Conservation (phyloP, 1,140 invertebrate genomes). For the Brachionus rotundiformis region DNA sequence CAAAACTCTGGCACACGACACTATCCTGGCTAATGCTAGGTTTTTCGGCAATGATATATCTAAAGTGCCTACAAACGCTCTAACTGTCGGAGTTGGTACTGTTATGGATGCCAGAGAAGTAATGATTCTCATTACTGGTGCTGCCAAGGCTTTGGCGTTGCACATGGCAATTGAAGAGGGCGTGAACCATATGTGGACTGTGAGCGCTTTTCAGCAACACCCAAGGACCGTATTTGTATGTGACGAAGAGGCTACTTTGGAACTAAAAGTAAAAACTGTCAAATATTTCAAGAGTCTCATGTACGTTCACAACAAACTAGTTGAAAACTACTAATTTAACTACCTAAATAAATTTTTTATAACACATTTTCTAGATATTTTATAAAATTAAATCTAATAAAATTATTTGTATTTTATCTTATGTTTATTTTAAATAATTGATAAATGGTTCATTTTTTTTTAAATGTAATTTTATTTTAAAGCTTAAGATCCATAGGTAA, state of each 20-base stretch:
- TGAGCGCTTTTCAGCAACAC: conserved; percentile 88
- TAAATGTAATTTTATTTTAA: neutral
- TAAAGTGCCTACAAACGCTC: conserved; percentile 68
- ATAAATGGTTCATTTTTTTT: neutral
- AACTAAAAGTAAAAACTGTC: conserved; percentile 94
- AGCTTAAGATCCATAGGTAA: neutral
- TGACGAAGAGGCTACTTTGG: conserved; percentile 95
- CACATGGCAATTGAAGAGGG: conserved; percentile 96
- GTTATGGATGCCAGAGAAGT: conserved; percentile 98
- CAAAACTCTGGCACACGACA: conserved; percentile 93
- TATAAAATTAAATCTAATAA: no score
- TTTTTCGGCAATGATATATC: conserved; percentile 92
- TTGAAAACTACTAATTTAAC: conserved; percentile 57
- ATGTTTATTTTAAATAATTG: neutral
- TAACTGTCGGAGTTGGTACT: conserved; percentile 96
- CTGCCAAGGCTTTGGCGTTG: conserved; percentile 91
- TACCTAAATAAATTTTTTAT: no score
- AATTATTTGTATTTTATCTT: no score
- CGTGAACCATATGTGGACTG: conserved; percentile 99
- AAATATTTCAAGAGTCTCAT: conserved; percentile 93
- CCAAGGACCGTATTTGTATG: conserved; percentile 86
- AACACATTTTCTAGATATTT: no score
- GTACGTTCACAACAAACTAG: conserved; percentile 65
- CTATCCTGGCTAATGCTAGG: conserved; percentile 90
- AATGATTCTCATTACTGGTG: conserved; percentile 85